Base-by-base conservation (phyloP, 2,113 vertebrate genomes). In the Rana temporaria region DNA sequence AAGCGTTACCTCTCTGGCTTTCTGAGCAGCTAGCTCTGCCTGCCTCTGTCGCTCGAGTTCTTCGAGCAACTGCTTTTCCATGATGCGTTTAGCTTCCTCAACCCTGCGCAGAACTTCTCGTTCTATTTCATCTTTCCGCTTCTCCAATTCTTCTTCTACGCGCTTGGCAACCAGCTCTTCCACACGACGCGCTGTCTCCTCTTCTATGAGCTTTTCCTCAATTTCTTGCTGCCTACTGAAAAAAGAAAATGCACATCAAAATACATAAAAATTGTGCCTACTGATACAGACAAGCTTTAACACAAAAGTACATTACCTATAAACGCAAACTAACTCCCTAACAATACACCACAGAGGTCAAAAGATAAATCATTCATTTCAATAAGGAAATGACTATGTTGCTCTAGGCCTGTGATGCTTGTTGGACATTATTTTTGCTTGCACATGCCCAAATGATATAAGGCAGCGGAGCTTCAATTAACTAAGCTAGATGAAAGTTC, bases 1-100 rank as follows among this genome's bases (percentile, higher is more conserved):
- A 94, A 98, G 97, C 96, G 97, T 99, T 99, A 99, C 98, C 98
- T 99, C 98, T 97, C 98, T 96, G 89, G 97, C 96, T 93, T 97
- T 98, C 92, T 99, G 98, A 75, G 98, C 96, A 60, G 96, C 94
- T 91, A 99, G 92, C 93, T 99, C 98, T 66, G 97, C 97, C 92
- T 99, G 98, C 92, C 98, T 95, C 92, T 99, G 98, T 89, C 95
- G 94, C 95, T 99, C 97, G 93, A 99, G 95, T 94, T 99, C 98
- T 94, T 99, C 98, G 91, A 99, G 95, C 94, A 99, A 96, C 95
- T 99, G 98, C 84, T 96, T 96, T 94, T 99, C 98, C 98, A 99
- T 99, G 95, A 99, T 98, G 94, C 97, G 98, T 87, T 99, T 99
- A 71, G 98, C 98, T 85, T 99, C 98, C 93, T 99, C 97, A 42